A percentile compares a stretch with the other conserved stretches of the same genome.
Evolutionary conservation across 2,113 vertebrate genomes (phyloP).

Genomic region (Otus sunia): DNA sequence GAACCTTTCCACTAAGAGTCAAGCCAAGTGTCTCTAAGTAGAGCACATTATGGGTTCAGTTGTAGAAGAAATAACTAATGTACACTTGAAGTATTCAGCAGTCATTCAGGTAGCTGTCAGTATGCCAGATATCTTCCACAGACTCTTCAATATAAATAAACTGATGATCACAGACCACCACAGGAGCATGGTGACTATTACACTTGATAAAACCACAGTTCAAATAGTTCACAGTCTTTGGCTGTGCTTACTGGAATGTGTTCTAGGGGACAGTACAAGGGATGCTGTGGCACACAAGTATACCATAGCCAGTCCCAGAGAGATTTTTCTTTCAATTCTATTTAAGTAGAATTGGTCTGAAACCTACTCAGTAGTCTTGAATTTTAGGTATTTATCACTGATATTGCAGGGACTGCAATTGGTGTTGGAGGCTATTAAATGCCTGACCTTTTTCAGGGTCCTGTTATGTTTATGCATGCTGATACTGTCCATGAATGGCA

Average conservation of each 20-base stretch:
- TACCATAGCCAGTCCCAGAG: background rate
- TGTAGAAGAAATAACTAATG: background rate
- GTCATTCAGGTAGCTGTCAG: background rate
- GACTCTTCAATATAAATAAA: background rate
- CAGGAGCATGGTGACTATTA: background rate
- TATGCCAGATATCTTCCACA: background rate
- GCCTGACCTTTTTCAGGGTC: background rate
- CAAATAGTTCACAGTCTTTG: background rate
- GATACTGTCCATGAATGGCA: background rate
- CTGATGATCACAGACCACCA: background rate
- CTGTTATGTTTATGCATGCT: background rate
- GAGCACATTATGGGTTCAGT: background rate
- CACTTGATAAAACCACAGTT: background rate
- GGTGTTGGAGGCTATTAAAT: background rate
- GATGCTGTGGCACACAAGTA: background rate
- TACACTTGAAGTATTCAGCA: background rate
- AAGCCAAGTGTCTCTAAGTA: background rate
- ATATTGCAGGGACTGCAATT: background rate
- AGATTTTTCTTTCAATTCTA: background rate
- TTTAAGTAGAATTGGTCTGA: background rate
- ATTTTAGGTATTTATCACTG: background rate
- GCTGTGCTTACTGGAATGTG: background rate
- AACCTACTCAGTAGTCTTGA: background rate
- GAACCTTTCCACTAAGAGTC: background rate
- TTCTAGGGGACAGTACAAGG: background rate